Evolutionary conservation across 2,888 invertebrate species (phyloP), one percentile per base, ranked within the genome.

Genomic region (Fissipunctia ypsillon): DNA sequence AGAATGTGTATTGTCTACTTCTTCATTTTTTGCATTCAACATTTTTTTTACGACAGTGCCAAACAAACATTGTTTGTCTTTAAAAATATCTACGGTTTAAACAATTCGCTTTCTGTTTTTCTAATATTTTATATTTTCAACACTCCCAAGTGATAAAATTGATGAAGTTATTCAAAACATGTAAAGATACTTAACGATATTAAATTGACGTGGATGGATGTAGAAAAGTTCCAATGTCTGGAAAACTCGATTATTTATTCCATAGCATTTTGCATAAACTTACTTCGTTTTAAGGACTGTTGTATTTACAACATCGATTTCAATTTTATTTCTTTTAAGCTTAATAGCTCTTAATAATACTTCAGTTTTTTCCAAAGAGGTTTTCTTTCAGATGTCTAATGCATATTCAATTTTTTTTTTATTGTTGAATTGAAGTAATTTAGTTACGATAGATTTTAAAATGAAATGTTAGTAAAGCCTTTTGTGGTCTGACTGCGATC

Each of bases 131-230:
- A 25, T 14, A 50, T 61, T 28, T 45, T 31, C 5, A 54, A 50
- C 16, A 76, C 41, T 71, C 28, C n/a, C 0, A 78, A 43, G n/a
- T 56, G n/a, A n/a, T n/a, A n/a, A n/a, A n/a, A 61, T 43, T 71
- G 60, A 43, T 48, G 48, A 71, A 61, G 14, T 41, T 73, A 65
- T 77, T 73, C 31, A 28, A 64, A 85, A 79, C 75, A 79, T 74
- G 73, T 75, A 76, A 82, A 84, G 25, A 50, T 81, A 77, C 75
- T 81, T 77, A 79, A 50, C 57, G 14, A n/a, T 59, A 83, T 83
- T 73, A 70, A 68, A 67, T 75, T 78, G 48, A 73, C 41, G 52
- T 70, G 41, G 54, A 80, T 72, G 22, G 35, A 72, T 66, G 52
- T 50, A 65, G 7, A 63, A 71, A 83, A 83, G 61, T 84, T 77